Percentiles rank a stretch among this genome's conserved stretches.
These are phyloP conservation scores for Hoplodrina ambigua DNA, from an alignment of 2,888 invertebrate genomes.

Conservation along the genomic window DNA sequence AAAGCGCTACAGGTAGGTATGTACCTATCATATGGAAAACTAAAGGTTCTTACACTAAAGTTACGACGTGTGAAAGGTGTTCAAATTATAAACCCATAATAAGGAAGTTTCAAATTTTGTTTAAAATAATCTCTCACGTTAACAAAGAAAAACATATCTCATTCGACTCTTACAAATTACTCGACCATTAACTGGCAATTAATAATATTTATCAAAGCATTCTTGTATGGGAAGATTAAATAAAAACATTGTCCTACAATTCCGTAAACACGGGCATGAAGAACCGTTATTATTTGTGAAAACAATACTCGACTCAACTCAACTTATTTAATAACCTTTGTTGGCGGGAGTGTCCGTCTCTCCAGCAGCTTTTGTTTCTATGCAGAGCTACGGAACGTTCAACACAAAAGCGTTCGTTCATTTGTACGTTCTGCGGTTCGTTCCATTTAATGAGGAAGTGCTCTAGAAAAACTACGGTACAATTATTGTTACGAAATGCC, in stretches of 20 bases:
- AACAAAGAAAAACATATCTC: neutral
- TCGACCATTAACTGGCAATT: constrained; percentile 9
- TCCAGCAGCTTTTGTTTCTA: constrained; percentile 72
- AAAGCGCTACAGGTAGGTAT: constrained; percentile 48
- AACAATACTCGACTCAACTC: constrained; percentile 47
- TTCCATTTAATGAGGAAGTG: constrained; percentile 88
- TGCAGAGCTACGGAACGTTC: constrained; percentile 68
- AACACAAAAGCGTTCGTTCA: constrained; percentile 69
- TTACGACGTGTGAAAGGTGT: neutral
- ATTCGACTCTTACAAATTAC: neutral
- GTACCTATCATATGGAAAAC: constrained; percentile 17
- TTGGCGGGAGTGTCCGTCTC: constrained; percentile 40
- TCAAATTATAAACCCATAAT: neutral
- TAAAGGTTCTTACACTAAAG: neutral
- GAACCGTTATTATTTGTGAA: constrained; percentile 50
- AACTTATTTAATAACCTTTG: constrained; percentile 62
- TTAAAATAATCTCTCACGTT: neutral
- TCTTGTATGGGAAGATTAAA: constrained; percentile 7
- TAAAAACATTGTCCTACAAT: constrained; percentile 23
- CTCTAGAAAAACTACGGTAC: constrained; percentile 84
- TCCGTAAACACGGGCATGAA: constrained; percentile 41
- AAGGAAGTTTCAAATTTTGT: neutral
- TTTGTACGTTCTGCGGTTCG: constrained; percentile 65
- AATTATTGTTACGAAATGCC: constrained; percentile 83
- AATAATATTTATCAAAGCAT: constrained; percentile 20